A percentile compares a stretch with the other conserved stretches of the same genome.
Evolutionary conservation across 2,888 invertebrate species (phyloP).

Genomic region (Rotaria magnacalcarata): DNA sequence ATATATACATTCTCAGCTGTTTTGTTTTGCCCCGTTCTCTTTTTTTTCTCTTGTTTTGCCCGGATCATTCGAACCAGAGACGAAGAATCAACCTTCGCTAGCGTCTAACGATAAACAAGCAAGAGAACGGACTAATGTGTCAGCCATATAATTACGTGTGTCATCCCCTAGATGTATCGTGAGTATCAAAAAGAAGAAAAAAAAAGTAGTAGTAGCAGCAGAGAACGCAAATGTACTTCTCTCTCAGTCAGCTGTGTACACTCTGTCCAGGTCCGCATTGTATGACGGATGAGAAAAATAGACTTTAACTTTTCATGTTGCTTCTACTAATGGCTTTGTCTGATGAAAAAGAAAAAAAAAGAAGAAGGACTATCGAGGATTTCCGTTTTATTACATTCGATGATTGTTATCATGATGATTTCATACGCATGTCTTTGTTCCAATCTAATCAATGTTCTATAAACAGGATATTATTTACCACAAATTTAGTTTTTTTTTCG

Average conservation of each 20-base stretch:
- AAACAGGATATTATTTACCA: neutral
- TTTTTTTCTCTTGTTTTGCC: neutral
- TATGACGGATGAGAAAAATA: neutral
- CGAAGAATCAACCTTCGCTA: constrained; percentile 1
- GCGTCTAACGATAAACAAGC: neutral
- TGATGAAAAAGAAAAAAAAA: neutral
- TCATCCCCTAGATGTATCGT: neutral
- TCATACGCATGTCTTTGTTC: neutral
- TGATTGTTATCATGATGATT: neutral
- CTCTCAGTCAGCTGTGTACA: neutral
- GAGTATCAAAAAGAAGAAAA: neutral
- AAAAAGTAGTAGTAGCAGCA: neutral
- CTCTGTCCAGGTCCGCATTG: neutral
- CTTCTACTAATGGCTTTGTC: neutral
- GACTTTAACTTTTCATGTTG: neutral
- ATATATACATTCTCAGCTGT: constrained; percentile 1
- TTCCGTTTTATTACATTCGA: neutral
- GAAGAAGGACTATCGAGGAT: neutral
- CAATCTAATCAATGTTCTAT: neutral
- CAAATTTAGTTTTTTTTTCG: neutral
- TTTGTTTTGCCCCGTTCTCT: neutral
- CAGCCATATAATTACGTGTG: constrained; percentile 5
- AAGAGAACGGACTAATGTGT: neutral
- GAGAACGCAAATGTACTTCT: neutral
- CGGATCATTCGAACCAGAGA: neutral